Conservation (phyloP, 2,888 invertebrate species). For the Mechanitis messenoides region DNA sequence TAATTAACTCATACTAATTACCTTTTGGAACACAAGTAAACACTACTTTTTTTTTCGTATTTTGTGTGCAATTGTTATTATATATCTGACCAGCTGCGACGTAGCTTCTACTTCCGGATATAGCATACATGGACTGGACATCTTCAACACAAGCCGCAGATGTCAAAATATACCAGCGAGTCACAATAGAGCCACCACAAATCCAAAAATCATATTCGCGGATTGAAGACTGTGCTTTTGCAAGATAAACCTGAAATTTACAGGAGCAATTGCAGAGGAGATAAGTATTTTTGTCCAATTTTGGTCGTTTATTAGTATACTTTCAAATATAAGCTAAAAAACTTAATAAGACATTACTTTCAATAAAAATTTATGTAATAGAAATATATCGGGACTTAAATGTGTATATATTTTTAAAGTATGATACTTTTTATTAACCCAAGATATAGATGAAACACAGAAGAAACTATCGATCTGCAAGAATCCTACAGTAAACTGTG, state of each 20-base stretch:
- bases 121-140: slow-evolving; percentile 32
- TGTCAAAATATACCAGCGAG: slow-evolving; percentile 29
- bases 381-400: too few relatives aligned
- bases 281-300: too few relatives aligned
- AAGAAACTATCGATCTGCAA: too few relatives aligned
- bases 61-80: slow-evolving; percentile 36
- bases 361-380: too few relatives aligned
- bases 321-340: too few relatives aligned
- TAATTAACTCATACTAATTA: slow-evolving; percentile 17
- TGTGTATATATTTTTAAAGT: too few relatives aligned
- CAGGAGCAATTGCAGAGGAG: too few relatives aligned
- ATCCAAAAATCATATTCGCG: slow-evolving; percentile 33
- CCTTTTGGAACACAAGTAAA: slow-evolving; percentile 42
- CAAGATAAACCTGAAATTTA: slow-evolving; percentile 29
- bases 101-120: slow-evolving; percentile 35
- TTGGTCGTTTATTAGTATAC: too few relatives aligned
- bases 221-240: slow-evolving; percentile 20
- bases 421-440: too few relatives aligned
- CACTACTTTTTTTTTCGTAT: slow-evolving; percentile 42
- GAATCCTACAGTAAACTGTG: too few relatives aligned
- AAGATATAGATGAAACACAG: too few relatives aligned
- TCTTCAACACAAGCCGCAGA: slow-evolving; percentile 41
- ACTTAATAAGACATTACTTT: too few relatives aligned
- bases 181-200: slow-evolving; percentile 37
- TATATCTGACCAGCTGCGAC: slow-evolving; percentile 32